Base-by-base conservation (phyloP, 2,888 invertebrate species). In the Erebia palarica region DNA sequence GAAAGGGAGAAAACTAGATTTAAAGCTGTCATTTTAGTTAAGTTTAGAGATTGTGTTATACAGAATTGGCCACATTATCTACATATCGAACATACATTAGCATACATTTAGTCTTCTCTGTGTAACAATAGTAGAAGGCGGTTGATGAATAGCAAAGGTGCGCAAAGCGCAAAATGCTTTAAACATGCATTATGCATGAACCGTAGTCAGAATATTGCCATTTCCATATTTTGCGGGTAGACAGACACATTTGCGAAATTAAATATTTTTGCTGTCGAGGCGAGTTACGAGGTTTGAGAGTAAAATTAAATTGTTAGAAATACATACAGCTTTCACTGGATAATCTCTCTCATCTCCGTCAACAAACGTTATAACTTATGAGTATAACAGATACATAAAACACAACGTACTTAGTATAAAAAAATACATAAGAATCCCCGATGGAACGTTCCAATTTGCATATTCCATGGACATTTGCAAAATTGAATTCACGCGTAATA, bases 191-290 rank as follows among this genome's bases (percentile, higher is more conserved):
- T 75, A 78, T 78, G 77, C 77, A 79, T 78, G 76, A 76, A 68
- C 73, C 72, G 63, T 69, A 73, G 74, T 71, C 76, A 73, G 73
- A 75, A 77, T 74, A 76, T 75, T 76, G 73, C 75, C 75, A 73
- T 74, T 74, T 73, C 75, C 75, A 72, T 74, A 78, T 78, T 79
- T 77, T 76, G 77, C 77, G 75, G 65, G 44, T 57, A 44, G 71
- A 71, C 68, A 73, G 76, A 73, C 76, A 75, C 75, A 75, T 77
- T 78, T 76, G 76, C 76, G 75, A 77, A 79, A 81, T 80, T 78
- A 78, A 80, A 81, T 78, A 65, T 66, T 66, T 49, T 57, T 66
- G 44, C 47, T 18, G 57, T 66, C 57, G 13, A 57, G 18, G 44
- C 58, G 66, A 44, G 44, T 57, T 65, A 49, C 63, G 63, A 14